phyloP scores from a whole-genome alignment of 2,888 invertebrate genomes.

The Athrips mouffetella region DNA sequence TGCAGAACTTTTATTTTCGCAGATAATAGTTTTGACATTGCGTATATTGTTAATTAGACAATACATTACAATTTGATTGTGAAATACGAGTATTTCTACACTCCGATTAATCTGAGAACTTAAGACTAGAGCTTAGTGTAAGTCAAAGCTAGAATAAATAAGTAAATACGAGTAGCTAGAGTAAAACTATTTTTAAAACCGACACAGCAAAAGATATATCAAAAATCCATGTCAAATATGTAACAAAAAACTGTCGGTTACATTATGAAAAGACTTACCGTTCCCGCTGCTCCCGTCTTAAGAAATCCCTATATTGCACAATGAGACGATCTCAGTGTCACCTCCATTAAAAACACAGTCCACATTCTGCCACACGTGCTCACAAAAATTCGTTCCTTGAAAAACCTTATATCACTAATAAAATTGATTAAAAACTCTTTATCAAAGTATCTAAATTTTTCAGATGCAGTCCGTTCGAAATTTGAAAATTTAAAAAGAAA shows the following conservation, averaged over 20 bases:
- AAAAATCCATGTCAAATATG: neutral
- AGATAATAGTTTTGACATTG: neutral
- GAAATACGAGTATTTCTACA: too few species aligned
- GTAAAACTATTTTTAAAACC: too few species aligned
- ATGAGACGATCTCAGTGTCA: constrained; percentile 43
- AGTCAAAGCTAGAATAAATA: too few species aligned
- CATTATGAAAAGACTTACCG: constrained; percentile 49
- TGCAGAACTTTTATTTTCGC: constrained; percentile 7
- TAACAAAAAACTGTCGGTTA: constrained; percentile 12
- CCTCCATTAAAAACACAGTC: constrained; percentile 30
- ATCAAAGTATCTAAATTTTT: constrained; percentile 3
- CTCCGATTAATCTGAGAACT: too few species aligned
- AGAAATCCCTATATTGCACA: constrained; percentile 64
- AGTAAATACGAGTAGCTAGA: too few species aligned
- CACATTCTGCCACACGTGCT: constrained; percentile 21
- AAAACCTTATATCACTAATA: constrained; percentile 9
- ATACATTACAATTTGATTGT: too few species aligned
- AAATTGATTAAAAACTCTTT: constrained; percentile 1
- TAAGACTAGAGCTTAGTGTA: too few species aligned
- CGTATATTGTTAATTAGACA: neutral
- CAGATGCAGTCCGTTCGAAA: constrained; percentile 16
- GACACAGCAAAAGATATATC: neutral
- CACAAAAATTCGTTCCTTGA: constrained; percentile 1
- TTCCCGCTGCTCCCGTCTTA: constrained; percentile 48
- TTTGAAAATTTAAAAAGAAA: constrained; percentile 24